A percentile compares a stretch with the other conserved stretches of the same genome.
phyloP scores from a whole-genome alignment of 2,888 invertebrate genomes.

The Malthinus flaveolus region DNA sequence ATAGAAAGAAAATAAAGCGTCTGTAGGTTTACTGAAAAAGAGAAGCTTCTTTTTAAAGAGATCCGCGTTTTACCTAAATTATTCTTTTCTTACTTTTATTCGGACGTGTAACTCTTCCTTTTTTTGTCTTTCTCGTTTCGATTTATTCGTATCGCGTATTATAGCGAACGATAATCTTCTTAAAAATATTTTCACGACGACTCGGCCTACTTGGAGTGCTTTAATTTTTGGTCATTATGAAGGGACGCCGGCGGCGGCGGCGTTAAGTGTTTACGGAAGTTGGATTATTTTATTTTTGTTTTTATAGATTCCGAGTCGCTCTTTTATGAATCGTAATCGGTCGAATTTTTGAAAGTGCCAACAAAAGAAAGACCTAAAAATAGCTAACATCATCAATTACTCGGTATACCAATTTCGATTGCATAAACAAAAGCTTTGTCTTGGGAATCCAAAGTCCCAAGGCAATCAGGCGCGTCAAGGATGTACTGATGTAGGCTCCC shows the following conservation, averaged over 20 bases:
- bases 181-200: constrained; percentile 46
- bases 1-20: constrained; percentile 47
- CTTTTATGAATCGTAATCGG: background rate
- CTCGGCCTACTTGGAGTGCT: background rate
- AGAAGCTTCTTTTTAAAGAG: constrained; percentile 42
- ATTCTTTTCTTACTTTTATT: constrained; percentile 32
- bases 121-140: constrained; percentile 43
- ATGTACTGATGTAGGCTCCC: constrained; percentile 43
- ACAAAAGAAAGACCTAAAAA: constrained; percentile 30
- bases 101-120: constrained; percentile 29
- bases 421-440: constrained; percentile 38
- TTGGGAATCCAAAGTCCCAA: constrained; percentile 44
- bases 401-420: constrained; percentile 35
- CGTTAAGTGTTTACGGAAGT: background rate
- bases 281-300: constrained; percentile 1
- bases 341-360: constrained; percentile 2
- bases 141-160: constrained; percentile 44
- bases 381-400: constrained; percentile 36
- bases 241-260: too few species aligned
- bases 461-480: constrained; percentile 47
- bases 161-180: constrained; percentile 44
- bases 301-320: constrained; percentile 3
- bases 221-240: background rate
- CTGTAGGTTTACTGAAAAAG: constrained; percentile 42
- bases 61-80: constrained; percentile 37